Evolutionary conservation across 1,140 invertebrate genomes (phyloP).

Genomic region (Saccostrea cuccullata): DNA sequence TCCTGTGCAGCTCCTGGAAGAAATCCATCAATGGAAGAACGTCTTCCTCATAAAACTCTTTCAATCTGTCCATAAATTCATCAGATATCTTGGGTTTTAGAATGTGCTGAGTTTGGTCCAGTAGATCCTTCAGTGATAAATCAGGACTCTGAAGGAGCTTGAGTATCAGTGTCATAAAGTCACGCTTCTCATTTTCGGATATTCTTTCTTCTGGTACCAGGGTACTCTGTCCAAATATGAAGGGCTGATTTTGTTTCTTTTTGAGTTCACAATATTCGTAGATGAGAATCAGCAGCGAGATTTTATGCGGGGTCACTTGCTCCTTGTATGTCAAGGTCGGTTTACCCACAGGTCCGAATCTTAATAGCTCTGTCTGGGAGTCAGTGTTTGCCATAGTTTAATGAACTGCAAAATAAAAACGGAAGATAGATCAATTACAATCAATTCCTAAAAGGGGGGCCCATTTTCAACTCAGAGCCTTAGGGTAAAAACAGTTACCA

Average conservation of each 20-base stretch:
- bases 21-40: conserved; percentile 84
- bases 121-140: conserved; percentile 82
- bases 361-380: conserved; percentile 57
- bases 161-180: conserved; percentile 74
- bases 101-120: conserved; percentile 81
- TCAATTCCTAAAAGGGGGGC: too few species aligned
- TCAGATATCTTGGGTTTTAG: conserved; percentile 76
- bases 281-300: conserved; percentile 73
- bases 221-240: conserved; percentile 18
- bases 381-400: conserved; percentile 30
- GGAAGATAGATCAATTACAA: too few species aligned
- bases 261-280: conserved; percentile 71
- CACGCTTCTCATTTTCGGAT: conserved; percentile 70
- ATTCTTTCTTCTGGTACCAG: conserved; percentile 50
- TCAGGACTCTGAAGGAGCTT: conserved; percentile 81
- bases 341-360: conserved; percentile 56
- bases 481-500: too few species aligned
- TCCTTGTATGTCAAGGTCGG: conserved; percentile 64
- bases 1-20: conserved; percentile 80
- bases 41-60: conserved; percentile 80
- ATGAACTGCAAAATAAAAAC: neutral
- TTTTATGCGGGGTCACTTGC: conserved; percentile 76
- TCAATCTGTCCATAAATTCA: conserved; percentile 75
- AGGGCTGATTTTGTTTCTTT: conserved; percentile 38
- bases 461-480: too few species aligned